Percentiles rank a stretch among this genome's conserved stretches.
These are phyloP conservation scores for Cercopithecus mona DNA, from an alignment of 2,113 vertebrate genomes.

Conservation along the genomic window DNA sequence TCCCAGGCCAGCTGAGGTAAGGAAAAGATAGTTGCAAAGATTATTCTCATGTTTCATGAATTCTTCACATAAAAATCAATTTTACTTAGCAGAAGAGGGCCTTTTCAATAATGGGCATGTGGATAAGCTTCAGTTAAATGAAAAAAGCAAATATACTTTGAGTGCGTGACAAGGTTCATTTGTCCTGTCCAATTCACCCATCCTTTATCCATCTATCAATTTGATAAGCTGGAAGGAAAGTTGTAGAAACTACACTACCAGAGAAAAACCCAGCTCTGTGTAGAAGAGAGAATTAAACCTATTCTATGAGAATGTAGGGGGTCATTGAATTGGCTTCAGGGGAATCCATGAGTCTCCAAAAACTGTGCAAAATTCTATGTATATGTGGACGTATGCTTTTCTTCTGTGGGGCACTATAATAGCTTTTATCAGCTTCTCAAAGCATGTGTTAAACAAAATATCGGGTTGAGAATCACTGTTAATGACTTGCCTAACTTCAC, in stretches of 20 bases:
- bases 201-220: background rate
- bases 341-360: background rate
- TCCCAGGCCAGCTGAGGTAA: conserved; percentile 77
- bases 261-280: background rate
- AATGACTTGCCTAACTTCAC: background rate
- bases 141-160: background rate
- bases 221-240: background rate
- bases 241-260: background rate
- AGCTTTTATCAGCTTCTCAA: background rate
- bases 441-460: background rate
- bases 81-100: background rate
- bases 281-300: background rate
- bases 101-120: background rate
- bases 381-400: too few relatives aligned
- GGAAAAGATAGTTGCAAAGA: conserved; percentile 69
- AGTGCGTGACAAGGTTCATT: background rate
- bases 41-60: conserved; percentile 26
- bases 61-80: background rate
- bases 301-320: background rate
- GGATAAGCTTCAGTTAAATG: background rate
- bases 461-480: background rate
- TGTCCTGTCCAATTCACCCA: background rate
- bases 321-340: background rate
- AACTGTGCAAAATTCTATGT: background rate
- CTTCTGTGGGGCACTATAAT: background rate